Base-by-base conservation (phyloP, 2,888 invertebrate species). In the Scaptomyza polygonia region DNA sequence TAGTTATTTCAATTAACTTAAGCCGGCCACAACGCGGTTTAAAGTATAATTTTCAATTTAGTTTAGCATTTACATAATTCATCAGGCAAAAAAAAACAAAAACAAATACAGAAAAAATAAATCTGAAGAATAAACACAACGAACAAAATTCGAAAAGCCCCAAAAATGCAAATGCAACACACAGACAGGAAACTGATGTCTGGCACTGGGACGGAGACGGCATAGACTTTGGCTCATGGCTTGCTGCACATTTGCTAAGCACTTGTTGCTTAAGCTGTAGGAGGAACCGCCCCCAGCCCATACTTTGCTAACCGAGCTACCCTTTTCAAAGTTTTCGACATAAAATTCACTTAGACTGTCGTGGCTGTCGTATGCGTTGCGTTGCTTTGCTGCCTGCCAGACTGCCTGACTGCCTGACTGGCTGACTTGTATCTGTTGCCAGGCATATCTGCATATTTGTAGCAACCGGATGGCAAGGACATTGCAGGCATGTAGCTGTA, bases 321-420 rank as follows among this genome's bases (percentile, higher is more conserved):
- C 82, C 83, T 78, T 83, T 67, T 82, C 79, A 80, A 85, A 86
- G 67, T 82, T 82, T 82, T 78, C 82, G 86, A 82, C 86, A 82
- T 82, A 67, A 86, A 82, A 82, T 82, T 82, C 82, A 82, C 82
- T 82, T 86, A 82, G 83, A 73, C 78, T 83, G 86, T 85, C 86
- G 86, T 78, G 73, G 76, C 86, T 86, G 83, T 82, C 83, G 83
- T 75, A 79, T 80, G 82, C 82, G 85, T 79, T 81, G 82, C 67
- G 49, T 66, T 59, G 57, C 64, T 18, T 48, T 8, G 16, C 30
- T 30, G 16, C 47, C 47, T 32, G 30, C 32, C 48, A 21, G 42
- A 1, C 42, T 42, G 21, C 32, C 21, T 63, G 74, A n/a, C 47
- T 32, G 30, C 32, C 48, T 32, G 42, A 1, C 42, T 42, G 21